Evolutionary conservation across 2,888 invertebrate species (phyloP), one percentile per base, ranked within the genome.

Genomic region (Papilio protenor): DNA sequence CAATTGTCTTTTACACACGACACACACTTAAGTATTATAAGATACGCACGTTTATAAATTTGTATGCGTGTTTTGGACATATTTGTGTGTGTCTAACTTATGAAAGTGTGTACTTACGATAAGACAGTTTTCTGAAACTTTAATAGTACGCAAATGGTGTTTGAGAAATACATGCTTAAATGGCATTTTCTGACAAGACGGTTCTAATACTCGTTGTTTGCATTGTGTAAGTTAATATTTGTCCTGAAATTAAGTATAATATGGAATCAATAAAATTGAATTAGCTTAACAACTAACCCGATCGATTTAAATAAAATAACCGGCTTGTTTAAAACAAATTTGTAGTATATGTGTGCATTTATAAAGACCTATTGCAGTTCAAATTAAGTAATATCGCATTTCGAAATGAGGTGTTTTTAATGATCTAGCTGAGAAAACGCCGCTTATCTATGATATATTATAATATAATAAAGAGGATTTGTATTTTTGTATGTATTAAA

Each of bases 401-500:
- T 64, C 64, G n/a, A 49, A 49, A 0, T 10, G 64, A 74, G 74
- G 74, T 49, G 64, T 75, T 66, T 74, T 75, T n/a, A 75, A 75
- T 57, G 40, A 77, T 78, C 27, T 27, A 27, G 33, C 81, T 82
- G 12, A 69, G 45, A 83, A 84, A 83, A 82, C 81, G n/a, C 77
- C 80, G 81, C 80, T 81, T 79, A 82, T n/a, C n/a, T n/a, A n/a
- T n/a, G n/a, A n/a, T n/a, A n/a, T n/a, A n/a, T n/a, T n/a, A n/a
- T n/a, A n/a, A n/a, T n/a, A n/a, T n/a, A n/a, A n/a, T n/a, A n/a
- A n/a, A n/a, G n/a, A n/a, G n/a, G n/a, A n/a, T n/a, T n/a, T n/a
- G n/a, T n/a, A n/a, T n/a, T n/a, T n/a, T n/a, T n/a, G n/a, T n/a
- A n/a, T n/a, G n/a, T n/a, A n/a, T n/a, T n/a, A n/a, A n/a, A n/a